Conservation (phyloP, 1,140 invertebrate species). For the Calliphora vicina region DNA sequence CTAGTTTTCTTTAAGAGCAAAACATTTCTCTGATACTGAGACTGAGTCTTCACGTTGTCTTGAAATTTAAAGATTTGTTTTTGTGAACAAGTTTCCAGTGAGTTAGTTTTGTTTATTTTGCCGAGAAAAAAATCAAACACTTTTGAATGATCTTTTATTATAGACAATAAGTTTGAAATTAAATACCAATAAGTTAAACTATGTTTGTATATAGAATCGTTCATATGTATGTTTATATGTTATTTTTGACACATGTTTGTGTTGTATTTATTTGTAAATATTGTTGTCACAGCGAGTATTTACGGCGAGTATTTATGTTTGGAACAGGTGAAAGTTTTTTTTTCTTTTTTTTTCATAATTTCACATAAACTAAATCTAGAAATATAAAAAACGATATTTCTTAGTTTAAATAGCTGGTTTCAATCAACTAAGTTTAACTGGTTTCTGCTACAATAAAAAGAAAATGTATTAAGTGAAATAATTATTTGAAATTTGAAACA, state of each 20-base stretch:
- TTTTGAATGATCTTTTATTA: background rate
- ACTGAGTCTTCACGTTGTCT: background rate
- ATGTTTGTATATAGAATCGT: background rate
- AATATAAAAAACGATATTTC: background rate
- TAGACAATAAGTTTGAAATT: no score
- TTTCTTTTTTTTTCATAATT: background rate
- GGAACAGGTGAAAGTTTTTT: conserved; percentile 32
- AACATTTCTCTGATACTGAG: background rate
- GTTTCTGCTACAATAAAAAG: background rate
- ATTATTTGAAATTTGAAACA: background rate
- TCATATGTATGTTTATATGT: background rate
- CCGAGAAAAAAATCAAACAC: background rate
- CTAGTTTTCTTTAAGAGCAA: background rate
- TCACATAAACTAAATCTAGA: background rate
- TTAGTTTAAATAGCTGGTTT: background rate
- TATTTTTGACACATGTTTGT: conserved; percentile 17
- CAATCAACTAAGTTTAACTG: background rate
- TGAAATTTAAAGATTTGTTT: background rate
- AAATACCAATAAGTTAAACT: no score
- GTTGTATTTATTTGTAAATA: conserved; percentile 16
- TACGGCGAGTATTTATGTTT: background rate
- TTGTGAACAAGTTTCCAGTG: background rate
- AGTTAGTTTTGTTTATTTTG: background rate
- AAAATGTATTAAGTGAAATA: no score
- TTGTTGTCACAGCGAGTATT: background rate